These are phyloP conservation scores for Folsomia manolachei DNA, from an alignment of 2,888 invertebrate species.

Conservation along the genomic window DNA sequence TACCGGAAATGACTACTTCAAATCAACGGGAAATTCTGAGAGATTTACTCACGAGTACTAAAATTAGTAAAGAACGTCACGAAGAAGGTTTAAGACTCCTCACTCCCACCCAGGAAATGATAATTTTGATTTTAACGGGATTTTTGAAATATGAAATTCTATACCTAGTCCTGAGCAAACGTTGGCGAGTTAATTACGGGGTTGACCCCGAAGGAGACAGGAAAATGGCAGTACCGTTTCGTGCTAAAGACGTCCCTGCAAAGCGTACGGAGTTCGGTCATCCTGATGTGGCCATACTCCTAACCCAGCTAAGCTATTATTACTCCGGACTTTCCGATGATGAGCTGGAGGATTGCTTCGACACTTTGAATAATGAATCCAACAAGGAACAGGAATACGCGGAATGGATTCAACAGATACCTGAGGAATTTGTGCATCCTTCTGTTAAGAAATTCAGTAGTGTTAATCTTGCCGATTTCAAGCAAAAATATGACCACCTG, in stretches of 20 bases:
- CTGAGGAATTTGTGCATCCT: background rate
- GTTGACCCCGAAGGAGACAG: slow-evolving; percentile 26
- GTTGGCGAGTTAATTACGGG: slow-evolving; percentile 46
- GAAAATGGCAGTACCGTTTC: slow-evolving; percentile 41
- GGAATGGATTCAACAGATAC: slow-evolving; percentile 17
- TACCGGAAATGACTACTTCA: background rate
- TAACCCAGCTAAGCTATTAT: slow-evolving; percentile 37
- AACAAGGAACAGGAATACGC: slow-evolving; percentile 5
- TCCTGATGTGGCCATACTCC: slow-evolving; percentile 35
- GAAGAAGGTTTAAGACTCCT: slow-evolving; percentile 11
- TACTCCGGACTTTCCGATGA: slow-evolving; percentile 31
- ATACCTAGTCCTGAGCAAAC: slow-evolving; percentile 25
- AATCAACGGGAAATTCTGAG: slow-evolving; percentile 15
- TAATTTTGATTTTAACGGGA: background rate
- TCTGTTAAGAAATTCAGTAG: slow-evolving; percentile 22
- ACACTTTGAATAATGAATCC: background rate
- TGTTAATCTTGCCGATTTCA: slow-evolving; percentile 26
- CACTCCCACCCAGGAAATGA: background rate
- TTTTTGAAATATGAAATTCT: slow-evolving; percentile 35
- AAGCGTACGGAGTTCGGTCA: slow-evolving; percentile 44
- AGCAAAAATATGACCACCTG: slow-evolving; percentile 16
- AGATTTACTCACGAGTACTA: slow-evolving; percentile 21
- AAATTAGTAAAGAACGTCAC: slow-evolving; percentile 12
- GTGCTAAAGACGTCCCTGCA: slow-evolving; percentile 40
- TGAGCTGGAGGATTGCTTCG: slow-evolving; percentile 24